Conservation (phyloP, 2,797 vertebrate species). For the Danio kyathit region DNA sequence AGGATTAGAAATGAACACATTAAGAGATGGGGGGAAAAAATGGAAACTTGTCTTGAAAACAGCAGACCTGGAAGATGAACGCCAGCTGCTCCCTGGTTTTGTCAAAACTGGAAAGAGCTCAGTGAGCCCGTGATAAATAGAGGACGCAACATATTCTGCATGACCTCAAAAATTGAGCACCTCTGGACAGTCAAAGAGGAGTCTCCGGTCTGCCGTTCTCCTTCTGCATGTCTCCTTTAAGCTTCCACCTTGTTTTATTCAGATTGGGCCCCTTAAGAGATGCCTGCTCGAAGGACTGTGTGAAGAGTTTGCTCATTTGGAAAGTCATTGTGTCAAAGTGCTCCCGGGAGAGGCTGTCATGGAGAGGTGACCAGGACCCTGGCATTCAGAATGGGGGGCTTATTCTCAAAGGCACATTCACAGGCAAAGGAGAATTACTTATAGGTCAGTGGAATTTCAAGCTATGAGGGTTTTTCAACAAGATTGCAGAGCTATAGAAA, state of each 20-base stretch:
- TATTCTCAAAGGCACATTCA: constrained; percentile 29
- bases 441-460: constrained; percentile 50
- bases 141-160: constrained; percentile 13
- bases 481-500: constrained; percentile 32
- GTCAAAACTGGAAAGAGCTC: constrained; percentile 34
- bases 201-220: not conserved
- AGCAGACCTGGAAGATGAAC: constrained; percentile 3
- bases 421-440: constrained; percentile 32
- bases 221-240: not conserved
- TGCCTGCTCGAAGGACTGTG: constrained; percentile 11
- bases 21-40: constrained; percentile 12
- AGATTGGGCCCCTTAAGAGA: constrained; percentile 4
- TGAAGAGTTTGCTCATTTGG: constrained; percentile 49
- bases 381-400: constrained; percentile 28
- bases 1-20: constrained; percentile 49
- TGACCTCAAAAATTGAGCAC: constrained; percentile 11
- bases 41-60: not conserved
- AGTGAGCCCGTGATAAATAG: constrained; percentile 11
- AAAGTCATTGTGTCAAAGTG: constrained; percentile 33
- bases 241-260: constrained; percentile 20
- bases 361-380: constrained; percentile 25
- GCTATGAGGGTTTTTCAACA: constrained; percentile 12
- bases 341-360: constrained; percentile 29
- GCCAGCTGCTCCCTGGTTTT: constrained; percentile 46
- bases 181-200: not conserved